Conservation (phyloP, 2,888 invertebrate species). For the Dione juno region DNA sequence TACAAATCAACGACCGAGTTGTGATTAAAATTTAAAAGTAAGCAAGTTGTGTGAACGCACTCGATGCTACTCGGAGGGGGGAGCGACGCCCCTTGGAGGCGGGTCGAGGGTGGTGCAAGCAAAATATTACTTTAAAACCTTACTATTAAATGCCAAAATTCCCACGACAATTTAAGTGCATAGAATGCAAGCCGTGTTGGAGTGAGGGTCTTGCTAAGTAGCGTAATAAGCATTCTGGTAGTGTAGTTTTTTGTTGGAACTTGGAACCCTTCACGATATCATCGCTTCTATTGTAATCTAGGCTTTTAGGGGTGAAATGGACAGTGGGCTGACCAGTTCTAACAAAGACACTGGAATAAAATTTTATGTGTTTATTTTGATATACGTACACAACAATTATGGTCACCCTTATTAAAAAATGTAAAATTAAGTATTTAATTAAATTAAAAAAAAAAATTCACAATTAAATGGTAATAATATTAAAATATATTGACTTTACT, state of each 20-base stretch:
- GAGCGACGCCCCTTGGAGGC: conserved; percentile 79
- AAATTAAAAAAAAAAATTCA: too few relatives aligned
- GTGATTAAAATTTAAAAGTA: conserved; percentile 82
- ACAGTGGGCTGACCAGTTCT: conserved; percentile 30
- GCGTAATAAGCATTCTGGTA: conserved; percentile 65
- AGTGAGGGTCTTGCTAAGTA: conserved; percentile 74
- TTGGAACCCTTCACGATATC: conserved; percentile 53
- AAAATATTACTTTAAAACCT: conserved; percentile 52
- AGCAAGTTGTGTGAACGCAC: conserved; percentile 64
- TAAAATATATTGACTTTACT: not conserved
- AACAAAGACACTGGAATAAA: not conserved
- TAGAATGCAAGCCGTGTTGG: conserved; percentile 71
- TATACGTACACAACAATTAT: not conserved
- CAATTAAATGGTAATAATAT: not conserved
- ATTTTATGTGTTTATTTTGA: not conserved
- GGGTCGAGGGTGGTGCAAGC: conserved; percentile 58
- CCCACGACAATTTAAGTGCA: conserved; percentile 55
- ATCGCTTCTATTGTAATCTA: conserved; percentile 40
- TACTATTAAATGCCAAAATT: conserved; percentile 45
- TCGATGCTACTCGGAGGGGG: conserved; percentile 62
- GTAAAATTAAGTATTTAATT: too few relatives aligned
- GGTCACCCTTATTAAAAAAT: not conserved
- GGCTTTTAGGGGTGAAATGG: conserved; percentile 36
- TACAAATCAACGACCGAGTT: conserved; percentile 72
- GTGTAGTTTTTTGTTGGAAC: conserved; percentile 64